Conservation (phyloP, 2,888 invertebrate species). For the Tachina grossa region DNA sequence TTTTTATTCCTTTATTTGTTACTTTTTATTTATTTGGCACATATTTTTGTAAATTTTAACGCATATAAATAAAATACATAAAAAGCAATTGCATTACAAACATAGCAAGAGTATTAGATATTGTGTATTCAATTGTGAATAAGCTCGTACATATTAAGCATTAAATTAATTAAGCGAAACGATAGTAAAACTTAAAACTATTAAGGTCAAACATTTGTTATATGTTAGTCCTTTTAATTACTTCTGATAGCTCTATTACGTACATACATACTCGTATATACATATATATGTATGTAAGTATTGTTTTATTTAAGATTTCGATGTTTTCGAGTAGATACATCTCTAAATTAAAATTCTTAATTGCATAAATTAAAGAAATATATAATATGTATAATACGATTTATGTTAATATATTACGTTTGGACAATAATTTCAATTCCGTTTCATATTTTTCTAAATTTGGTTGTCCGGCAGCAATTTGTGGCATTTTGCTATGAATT, state of each 20-base stretch:
- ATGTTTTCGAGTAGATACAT: background rate
- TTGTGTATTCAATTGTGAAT: conserved; percentile 5
- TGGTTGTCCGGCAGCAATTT: conserved; percentile 85
- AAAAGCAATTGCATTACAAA: conserved; percentile 44
- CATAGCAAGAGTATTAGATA: background rate
- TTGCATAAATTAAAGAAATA: background rate
- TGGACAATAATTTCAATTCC: conserved; percentile 79
- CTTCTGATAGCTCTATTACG: conserved; percentile 20
- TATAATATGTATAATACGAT: background rate
- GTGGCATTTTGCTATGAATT: conserved; percentile 84
- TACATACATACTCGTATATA: conserved; percentile 10
- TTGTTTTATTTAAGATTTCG: conserved; percentile 1
- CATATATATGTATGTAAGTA: background rate
- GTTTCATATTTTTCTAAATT: conserved; percentile 83
- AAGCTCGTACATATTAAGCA: conserved; percentile 12
- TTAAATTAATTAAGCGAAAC: conserved; percentile 38
- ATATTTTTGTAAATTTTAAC: conserved; percentile 27
- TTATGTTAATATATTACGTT: conserved; percentile 74
- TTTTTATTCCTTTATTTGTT: background rate
- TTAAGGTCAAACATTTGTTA: conserved; percentile 24
- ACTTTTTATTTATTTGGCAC: conserved; percentile 10
- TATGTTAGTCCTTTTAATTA: conserved; percentile 26
- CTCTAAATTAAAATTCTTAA: conserved; percentile 24
- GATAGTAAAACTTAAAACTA: conserved; percentile 46
- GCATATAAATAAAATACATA: conserved; percentile 37